Evolutionary conservation across 2,888 invertebrate genomes (phyloP).

Genomic region (Acrobeloides nanus): DNA sequence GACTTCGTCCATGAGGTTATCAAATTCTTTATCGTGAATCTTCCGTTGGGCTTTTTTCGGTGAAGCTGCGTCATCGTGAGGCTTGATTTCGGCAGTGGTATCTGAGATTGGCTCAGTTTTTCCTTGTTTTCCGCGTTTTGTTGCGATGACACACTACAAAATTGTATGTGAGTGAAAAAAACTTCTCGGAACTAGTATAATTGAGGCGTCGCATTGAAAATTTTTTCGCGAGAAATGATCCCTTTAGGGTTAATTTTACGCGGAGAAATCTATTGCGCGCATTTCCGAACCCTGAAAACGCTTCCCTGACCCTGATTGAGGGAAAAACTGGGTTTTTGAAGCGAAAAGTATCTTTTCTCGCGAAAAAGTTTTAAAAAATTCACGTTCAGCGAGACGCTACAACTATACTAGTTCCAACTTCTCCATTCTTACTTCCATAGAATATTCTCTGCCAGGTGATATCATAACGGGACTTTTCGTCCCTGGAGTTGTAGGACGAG

Average conservation of each 20-base stretch:
- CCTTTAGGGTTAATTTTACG: no score
- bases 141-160: constrained; percentile 33
- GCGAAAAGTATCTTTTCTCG: no score
- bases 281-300: no score
- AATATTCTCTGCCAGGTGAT: constrained; percentile 45
- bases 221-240: no score
- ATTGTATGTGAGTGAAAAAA: constrained; percentile 15
- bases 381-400: no score
- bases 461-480: constrained; percentile 44
- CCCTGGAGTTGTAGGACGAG: constrained; percentile 32
- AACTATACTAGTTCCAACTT: no score
- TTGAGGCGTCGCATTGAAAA: background rate
- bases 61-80: constrained; percentile 14
- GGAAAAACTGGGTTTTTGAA: no score
- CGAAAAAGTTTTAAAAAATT: no score
- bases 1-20: constrained; percentile 32
- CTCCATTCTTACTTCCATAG: constrained; percentile 41
- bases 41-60: background rate
- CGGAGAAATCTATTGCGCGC: no score
- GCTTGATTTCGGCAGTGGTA: constrained; percentile 18
- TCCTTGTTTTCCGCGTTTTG: constrained; percentile 40
- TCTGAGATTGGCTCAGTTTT: constrained; percentile 29
- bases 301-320: no score
- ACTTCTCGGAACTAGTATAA: background rate
- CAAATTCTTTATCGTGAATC: constrained; percentile 31